phyloP scores from a whole-genome alignment of 2,888 invertebrate species.

The Drosophila recens region DNA sequence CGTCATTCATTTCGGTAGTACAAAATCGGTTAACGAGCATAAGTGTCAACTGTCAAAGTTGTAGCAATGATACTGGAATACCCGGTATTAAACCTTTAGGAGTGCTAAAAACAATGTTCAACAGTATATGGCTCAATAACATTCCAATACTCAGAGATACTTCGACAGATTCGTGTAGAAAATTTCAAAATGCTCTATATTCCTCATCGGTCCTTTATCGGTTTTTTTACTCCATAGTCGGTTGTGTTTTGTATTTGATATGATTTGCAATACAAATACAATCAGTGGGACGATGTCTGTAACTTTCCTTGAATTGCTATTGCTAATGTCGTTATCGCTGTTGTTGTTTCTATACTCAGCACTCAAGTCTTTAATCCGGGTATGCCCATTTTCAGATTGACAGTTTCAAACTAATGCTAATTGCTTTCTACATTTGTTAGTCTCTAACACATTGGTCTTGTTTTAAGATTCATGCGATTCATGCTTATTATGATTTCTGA shows the following conservation, averaged over 20 bases:
- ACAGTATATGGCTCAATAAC: conserved; percentile 16
- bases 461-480: not conserved
- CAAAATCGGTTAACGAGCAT: no score
- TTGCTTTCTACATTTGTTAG: no score
- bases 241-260: conserved; percentile 19
- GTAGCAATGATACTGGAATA: no score
- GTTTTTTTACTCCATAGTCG: conserved; percentile 34
- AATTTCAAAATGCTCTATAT: not conserved
- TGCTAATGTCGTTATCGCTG: conserved; percentile 1
- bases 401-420: no score
- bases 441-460: no score
- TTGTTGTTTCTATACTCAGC: not conserved
- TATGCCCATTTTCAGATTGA: not conserved
- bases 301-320: conserved; percentile 6
- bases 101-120: conserved; percentile 5
- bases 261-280: conserved; percentile 36
- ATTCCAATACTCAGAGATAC: conserved; percentile 1
- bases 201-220: not conserved
- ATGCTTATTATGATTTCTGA: conserved; percentile 37
- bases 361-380: not conserved
- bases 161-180: no score
- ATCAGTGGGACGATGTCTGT: conserved; percentile 6
- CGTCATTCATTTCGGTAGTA: no score
- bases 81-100: no score
- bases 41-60: no score